phyloP scores from a whole-genome alignment of 2,888 invertebrate species.

The Paralinhomoeus sp. region DNA sequence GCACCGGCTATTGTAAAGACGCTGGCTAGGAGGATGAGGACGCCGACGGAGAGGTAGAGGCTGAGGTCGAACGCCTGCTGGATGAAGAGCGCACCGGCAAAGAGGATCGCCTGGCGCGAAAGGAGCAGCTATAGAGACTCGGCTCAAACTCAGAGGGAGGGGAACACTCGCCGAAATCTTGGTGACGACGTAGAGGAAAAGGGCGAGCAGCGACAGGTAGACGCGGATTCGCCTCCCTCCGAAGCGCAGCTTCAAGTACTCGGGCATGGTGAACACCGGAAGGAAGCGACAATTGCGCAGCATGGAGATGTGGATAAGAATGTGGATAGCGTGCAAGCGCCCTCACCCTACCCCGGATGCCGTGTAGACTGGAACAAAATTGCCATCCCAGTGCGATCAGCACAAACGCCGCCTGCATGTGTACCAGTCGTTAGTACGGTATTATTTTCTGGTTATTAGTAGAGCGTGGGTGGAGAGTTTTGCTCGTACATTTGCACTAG shows the following conservation, averaged over 20 bases:
- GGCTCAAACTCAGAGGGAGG: no score
- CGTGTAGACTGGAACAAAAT: slow-evolving; percentile 28
- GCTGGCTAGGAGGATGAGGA: neutral
- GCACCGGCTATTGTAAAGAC: neutral
- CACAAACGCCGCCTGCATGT: slow-evolving; percentile 7
- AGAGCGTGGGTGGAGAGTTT: no score
- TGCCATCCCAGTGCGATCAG: slow-evolving; percentile 8
- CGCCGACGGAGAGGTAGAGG: neutral
- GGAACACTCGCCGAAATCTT: slow-evolving; percentile 36
- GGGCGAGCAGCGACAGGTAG: slow-evolving; percentile 34
- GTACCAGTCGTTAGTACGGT: no score
- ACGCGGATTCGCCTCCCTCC: slow-evolving; percentile 35
- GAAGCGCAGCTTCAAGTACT: no score
- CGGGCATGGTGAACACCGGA: slow-evolving; percentile 34
- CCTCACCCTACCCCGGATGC: slow-evolving; percentile 25
- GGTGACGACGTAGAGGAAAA: slow-evolving; percentile 34
- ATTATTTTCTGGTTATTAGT: no score
- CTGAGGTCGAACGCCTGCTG: neutral
- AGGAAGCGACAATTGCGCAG: neutral
- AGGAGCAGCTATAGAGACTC: no score
- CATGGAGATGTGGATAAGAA: neutral
- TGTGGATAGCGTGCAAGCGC: no score
- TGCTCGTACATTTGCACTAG: no score
- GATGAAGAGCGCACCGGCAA: neutral
- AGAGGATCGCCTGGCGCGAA: neutral